phyloP scores from a whole-genome alignment of 2,113 vertebrate genomes.

The Sisor rabdophorus region DNA sequence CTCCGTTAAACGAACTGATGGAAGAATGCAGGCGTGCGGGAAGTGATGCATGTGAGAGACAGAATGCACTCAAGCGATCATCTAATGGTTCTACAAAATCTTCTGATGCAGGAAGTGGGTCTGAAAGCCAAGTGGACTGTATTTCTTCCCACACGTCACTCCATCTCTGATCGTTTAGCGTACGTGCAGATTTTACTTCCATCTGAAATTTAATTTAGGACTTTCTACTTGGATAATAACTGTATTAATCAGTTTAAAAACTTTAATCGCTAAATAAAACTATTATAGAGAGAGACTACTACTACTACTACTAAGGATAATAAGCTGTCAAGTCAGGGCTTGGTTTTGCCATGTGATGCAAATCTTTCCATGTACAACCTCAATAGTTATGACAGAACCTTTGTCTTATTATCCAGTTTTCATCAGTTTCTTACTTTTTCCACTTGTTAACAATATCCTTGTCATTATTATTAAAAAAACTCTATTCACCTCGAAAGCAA shows the following conservation, averaged over 20 bases:
- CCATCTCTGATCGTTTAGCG: not conserved
- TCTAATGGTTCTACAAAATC: conserved; percentile 28
- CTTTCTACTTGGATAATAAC: too few species aligned
- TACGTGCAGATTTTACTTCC: not conserved
- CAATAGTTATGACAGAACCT: too few species aligned
- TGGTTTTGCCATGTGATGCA: not conserved
- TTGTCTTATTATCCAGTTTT: not conserved
- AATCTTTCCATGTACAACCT: too few species aligned
- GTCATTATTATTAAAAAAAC: too few species aligned
- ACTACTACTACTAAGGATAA: not conserved
- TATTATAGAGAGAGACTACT: too few species aligned
- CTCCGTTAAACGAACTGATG: not conserved
- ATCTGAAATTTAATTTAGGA: not conserved
- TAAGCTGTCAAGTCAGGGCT: not conserved
- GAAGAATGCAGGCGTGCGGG: conserved; percentile 7
- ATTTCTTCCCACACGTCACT: conserved; percentile 46
- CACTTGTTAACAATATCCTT: too few species aligned
- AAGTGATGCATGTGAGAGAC: conserved; percentile 21
- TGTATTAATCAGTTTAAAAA: not conserved
- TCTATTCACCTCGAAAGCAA: too few species aligned
- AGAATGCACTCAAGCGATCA: conserved; percentile 10
- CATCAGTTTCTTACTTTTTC: not conserved
- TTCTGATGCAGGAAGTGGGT: conserved; percentile 43
- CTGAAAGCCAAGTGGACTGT: conserved; percentile 52
- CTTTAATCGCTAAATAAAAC: not conserved